A percentile compares a stretch with the other conserved stretches of the same genome.
Evolutionary conservation across 1,140 invertebrate genomes (phyloP).

Genomic region (Lordiphosa stackelbergi): DNA sequence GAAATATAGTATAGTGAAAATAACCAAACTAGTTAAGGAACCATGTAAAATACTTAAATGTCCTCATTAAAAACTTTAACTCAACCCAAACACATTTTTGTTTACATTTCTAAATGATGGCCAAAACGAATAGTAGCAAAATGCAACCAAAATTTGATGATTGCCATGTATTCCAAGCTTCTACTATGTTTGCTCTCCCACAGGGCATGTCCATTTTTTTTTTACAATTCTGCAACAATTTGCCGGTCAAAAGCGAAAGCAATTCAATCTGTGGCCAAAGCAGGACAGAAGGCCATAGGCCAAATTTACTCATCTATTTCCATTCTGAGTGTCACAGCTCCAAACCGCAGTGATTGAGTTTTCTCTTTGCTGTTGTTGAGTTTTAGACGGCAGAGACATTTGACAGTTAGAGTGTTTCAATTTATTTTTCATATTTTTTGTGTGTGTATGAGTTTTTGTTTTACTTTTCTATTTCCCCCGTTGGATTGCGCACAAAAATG

Average conservation of each 20-base stretch:
- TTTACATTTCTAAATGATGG: not conserved
- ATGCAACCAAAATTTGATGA: constrained; percentile 3
- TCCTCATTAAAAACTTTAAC: too few relatives aligned
- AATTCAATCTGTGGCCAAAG: constrained; percentile 52
- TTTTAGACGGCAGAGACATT: constrained; percentile 24
- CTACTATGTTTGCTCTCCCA: not conserved
- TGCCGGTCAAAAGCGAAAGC: constrained; percentile 31
- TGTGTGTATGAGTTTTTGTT: constrained; percentile 64
- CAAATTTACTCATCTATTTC: constrained; percentile 25
- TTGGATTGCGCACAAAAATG: constrained; percentile 39
- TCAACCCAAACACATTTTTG: not conserved
- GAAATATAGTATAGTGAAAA: too few relatives aligned
- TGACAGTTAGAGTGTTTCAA: constrained; percentile 46
- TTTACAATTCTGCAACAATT: constrained; percentile 20
- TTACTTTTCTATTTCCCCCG: constrained; percentile 59
- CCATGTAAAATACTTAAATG: too few relatives aligned
- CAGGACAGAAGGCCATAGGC: constrained; percentile 15
- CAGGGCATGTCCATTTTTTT: too few relatives aligned
- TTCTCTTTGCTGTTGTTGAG: constrained; percentile 11
- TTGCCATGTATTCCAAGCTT: not conserved
- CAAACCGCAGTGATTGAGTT: constrained; percentile 30
- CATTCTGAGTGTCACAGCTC: constrained; percentile 22
- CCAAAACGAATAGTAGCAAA: not conserved
- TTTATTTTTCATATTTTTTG: constrained; percentile 71
- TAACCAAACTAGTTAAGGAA: too few relatives aligned